These are phyloP conservation scores for Ashinkailepas kermadecensis DNA, from an alignment of 2,888 invertebrate species.

Conservation along the genomic window DNA sequence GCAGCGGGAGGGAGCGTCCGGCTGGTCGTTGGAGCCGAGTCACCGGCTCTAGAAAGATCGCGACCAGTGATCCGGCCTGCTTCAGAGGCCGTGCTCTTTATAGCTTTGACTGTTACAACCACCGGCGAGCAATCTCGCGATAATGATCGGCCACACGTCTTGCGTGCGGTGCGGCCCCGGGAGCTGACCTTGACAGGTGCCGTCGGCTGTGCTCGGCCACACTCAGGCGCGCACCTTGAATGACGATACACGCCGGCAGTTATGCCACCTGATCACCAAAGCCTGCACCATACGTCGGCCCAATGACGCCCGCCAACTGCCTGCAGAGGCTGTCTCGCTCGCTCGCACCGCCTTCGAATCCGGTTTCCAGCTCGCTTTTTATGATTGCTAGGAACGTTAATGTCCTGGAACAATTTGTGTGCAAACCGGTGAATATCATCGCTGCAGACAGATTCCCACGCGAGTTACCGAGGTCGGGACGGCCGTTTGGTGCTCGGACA, in stretches of 20 bases:
- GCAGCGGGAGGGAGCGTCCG: too few relatives aligned
- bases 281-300: neutral
- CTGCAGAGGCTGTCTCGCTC: neutral
- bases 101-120: too few relatives aligned
- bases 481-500: neutral
- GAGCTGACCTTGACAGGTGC: too few relatives aligned
- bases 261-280: neutral
- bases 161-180: too few relatives aligned
- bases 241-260: neutral
- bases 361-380: neutral
- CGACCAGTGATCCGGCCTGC: too few relatives aligned
- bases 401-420: constrained; percentile 8
- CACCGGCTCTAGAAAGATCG: too few relatives aligned
- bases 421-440: neutral
- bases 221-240: too few relatives aligned
- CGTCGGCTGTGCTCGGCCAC: too few relatives aligned
- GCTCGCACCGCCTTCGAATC: neutral
- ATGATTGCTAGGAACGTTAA: neutral
- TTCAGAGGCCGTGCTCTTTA: too few relatives aligned
- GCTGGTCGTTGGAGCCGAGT: too few relatives aligned
- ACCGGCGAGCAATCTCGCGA: too few relatives aligned
- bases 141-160: too few relatives aligned
- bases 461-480: neutral
- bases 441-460: neutral
- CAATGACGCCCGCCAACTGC: neutral